These are phyloP conservation scores for Vanessa tameamea DNA, from an alignment of 1,140 invertebrate genomes.

Conservation along the genomic window DNA sequence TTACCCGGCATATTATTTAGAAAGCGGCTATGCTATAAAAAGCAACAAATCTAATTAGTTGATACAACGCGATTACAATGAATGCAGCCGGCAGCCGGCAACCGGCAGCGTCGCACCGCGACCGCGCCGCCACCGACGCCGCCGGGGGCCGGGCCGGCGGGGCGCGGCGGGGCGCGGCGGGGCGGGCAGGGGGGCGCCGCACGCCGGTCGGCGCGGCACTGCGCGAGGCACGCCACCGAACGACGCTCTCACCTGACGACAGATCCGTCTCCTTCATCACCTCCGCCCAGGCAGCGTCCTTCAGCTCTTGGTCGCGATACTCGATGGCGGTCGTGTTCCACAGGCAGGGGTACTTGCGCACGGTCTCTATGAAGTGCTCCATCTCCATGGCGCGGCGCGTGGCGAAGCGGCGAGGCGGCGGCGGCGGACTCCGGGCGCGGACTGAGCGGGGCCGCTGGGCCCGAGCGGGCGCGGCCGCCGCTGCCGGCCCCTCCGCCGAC, in stretches of 20 bases:
- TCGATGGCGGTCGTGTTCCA: conserved; percentile 74
- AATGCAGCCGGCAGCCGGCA: background rate
- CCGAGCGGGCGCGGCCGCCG: conserved; percentile 36
- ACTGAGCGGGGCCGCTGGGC: conserved; percentile 37
- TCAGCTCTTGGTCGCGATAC: conserved; percentile 75
- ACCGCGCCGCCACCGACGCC: background rate
- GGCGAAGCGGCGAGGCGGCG: conserved; percentile 13
- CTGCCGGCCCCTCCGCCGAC: conserved; percentile 26
- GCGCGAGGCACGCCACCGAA: background rate
- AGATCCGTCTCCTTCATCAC: conserved; percentile 75
- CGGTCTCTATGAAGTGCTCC: conserved; percentile 72
- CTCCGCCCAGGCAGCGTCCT: conserved; percentile 73
- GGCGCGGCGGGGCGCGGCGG: background rate
- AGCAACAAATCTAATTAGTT: conserved; percentile 3
- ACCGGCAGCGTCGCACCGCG: background rate
- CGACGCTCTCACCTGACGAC: conserved; percentile 58
- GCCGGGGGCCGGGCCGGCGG: conserved; percentile 12
- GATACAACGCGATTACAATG: background rate
- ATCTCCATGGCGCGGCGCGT: conserved; percentile 61
- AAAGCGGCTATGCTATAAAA: conserved; percentile 1
- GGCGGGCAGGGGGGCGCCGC: conserved; percentile 5
- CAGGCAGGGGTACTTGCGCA: conserved; percentile 72
- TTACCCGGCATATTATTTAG: background rate
- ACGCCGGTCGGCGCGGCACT: background rate
- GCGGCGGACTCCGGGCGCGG: conserved; percentile 41